Evolutionary conservation across 2,113 vertebrate species (phyloP), one percentile per base, ranked within the genome.

Genomic region (Lynx canadensis): DNA sequence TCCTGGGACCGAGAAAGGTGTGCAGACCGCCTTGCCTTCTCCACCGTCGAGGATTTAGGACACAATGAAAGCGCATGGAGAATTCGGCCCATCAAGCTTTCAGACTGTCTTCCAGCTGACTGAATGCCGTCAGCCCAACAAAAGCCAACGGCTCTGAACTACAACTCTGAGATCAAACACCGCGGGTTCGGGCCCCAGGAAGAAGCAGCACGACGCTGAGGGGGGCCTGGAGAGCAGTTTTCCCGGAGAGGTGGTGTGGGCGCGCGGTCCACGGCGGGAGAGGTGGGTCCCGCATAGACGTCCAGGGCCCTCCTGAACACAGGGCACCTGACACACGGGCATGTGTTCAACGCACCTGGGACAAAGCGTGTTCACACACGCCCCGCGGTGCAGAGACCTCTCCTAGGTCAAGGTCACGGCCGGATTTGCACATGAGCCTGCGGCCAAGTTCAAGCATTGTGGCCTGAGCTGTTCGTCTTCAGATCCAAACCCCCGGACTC

Each of bases 211-310:
- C n/a, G 9, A 3, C 21, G 10, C 36, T 1, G 9, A 4, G 6
- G 31, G 65, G 63, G 33, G 8, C 21, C 52, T n/a, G 19, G 1
- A 50, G 85, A 11, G 48, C 41, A 10, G n/a, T 15, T 13, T 14
- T 55, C n/a, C 55, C 63, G 27, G 4, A 80, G 25, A 38, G 19
- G 4, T 0, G 3, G 4, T 1, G 4, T 11, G n/a, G 4, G 15
- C 0, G 19, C 3, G 41, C 38, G 0, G 41, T 3, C 3, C 2
- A 1, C 16, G 1, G 1, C 0, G 1, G 12, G 18, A 19, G 1
- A 41, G 16, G 25, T 1, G 52, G 36, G 16, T 3, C 2, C 25
- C 13, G 7, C 21, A 1, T 0, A 41, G 13, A 25, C 0, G 1
- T 19, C 50, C 0, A 7, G n/a, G 2, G 0, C n/a, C 18, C 0